These are phyloP conservation scores for Melitaea athalia DNA, from an alignment of 2,888 invertebrate genomes.

Conservation along the genomic window DNA sequence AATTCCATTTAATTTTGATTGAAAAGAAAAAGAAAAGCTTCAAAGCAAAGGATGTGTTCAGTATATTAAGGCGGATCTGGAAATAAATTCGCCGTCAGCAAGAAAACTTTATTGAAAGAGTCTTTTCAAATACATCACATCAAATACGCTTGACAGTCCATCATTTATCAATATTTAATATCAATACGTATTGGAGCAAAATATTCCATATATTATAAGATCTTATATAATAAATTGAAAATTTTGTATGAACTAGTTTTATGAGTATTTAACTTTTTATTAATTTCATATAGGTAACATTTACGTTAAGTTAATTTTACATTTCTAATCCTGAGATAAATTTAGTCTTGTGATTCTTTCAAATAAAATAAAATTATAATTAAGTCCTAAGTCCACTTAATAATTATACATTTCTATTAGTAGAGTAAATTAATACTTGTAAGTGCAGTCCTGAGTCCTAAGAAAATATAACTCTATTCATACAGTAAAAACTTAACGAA, in stretches of 20 bases:
- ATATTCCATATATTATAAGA: background rate
- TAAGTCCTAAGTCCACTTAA: no score
- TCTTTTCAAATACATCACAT: slow-evolving; percentile 20
- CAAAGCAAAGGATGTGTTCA: slow-evolving; percentile 22
- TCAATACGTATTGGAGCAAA: background rate
- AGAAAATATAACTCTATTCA: slow-evolving; percentile 6
- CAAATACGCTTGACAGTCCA: slow-evolving; percentile 11
- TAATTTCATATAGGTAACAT: background rate
- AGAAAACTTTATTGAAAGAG: slow-evolving; percentile 22
- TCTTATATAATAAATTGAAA: background rate
- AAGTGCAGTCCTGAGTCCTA: slow-evolving; percentile 5
- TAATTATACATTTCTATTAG: no score
- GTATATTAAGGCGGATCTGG: slow-evolving; percentile 15
- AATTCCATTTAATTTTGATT: slow-evolving; percentile 17
- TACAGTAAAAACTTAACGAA: slow-evolving; percentile 31
- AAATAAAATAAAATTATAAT: no score
- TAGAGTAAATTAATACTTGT: no score
- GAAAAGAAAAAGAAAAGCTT: no score
- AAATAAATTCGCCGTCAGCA: slow-evolving; percentile 23
- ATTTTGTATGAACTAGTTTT: background rate
- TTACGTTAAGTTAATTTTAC: no score
- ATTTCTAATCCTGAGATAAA: no score
- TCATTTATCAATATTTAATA: slow-evolving; percentile 27
- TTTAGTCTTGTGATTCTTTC: no score
- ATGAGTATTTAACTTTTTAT: no score